Base-by-base conservation (phyloP, 2,888 invertebrate genomes). In the Seira musarum region DNA sequence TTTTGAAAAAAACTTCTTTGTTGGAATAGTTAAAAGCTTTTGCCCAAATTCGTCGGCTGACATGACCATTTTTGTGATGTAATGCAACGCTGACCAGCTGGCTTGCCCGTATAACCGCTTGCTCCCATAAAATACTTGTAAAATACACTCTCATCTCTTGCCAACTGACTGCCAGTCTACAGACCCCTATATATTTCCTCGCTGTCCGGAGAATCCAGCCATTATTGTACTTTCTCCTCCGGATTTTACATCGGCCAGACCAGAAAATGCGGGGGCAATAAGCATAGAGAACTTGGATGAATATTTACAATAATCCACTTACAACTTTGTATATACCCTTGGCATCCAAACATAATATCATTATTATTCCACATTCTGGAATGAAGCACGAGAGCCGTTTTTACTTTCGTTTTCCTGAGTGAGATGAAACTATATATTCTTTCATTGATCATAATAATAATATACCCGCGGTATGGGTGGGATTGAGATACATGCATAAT, bases 401-500 rank as follows among this genome's bases (percentile, higher is more conserved):
- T 30, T 60, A 30, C 30, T 60, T 19, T 61, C 35, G 61, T 25
- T 60, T 53, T 13, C 3, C n/a, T 53, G 3, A 13, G n/a, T 15
- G 17, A 17, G 17, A 53, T n/a, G 17, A n/a, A n/a, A 53, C 2
- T 53, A 53, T 53, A 13, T 35, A 53, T 72, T 63, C 65, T 63
- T 73, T 80, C 79, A 80, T 80, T 80, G 79, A 80, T 80, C 73
- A 80, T 80, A 80, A 30, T 30, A 30, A 73, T 80, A 73, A 73
- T 64, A 68, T 53, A 8, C 15, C 53, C 6, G 2, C 15, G 53
- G 68, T 35, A 22, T 68, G 73, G 79, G 79, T 73, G 73, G 79
- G 73, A 80, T 80, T 73, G 73, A 73, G 73, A 80, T 80, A 80
- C 79, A 80, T 80, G 79, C 79, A 80, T 80, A 80, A 80, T 80